These are phyloP conservation scores for Anthonomus grandis DNA, from an alignment of 1,140 invertebrate species.

Conservation along the genomic window DNA sequence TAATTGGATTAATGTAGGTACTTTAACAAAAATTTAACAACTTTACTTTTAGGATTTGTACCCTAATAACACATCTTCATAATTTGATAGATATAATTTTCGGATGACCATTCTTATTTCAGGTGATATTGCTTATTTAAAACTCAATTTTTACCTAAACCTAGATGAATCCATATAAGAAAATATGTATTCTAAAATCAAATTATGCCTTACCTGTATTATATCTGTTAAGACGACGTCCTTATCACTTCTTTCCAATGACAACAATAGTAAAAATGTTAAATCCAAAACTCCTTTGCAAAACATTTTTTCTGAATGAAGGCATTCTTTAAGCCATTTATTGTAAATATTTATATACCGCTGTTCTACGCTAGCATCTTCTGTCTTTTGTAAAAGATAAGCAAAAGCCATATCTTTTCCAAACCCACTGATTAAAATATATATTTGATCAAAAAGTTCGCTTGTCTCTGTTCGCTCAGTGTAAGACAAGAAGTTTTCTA, in stretches of 20 bases:
- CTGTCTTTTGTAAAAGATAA: conserved; percentile 40
- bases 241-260: conserved; percentile 51
- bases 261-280: conserved; percentile 57
- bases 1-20: too few relatives aligned
- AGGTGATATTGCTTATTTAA: too few relatives aligned
- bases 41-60: too few relatives aligned
- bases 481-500: conserved; percentile 52
- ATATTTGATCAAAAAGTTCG: conserved; percentile 46
- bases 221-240: conserved; percentile 53
- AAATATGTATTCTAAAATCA: too few relatives aligned
- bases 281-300: conserved; percentile 55
- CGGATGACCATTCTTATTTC: too few relatives aligned
- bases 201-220: conserved; percentile 51
- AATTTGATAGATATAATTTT: too few relatives aligned
- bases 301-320: conserved; percentile 48
- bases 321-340: conserved; percentile 51
- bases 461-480: conserved; percentile 46
- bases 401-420: conserved; percentile 49
- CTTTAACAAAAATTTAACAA: too few relatives aligned
- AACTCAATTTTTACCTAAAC: too few relatives aligned
- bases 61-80: too few relatives aligned
- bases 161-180: too few relatives aligned
- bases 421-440: conserved; percentile 50
- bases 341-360: conserved; percentile 52
- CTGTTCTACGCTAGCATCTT: conserved; percentile 35